These are phyloP conservation scores for Perdita meconis DNA, from an alignment of 2,888 invertebrate species.

Conservation along the genomic window DNA sequence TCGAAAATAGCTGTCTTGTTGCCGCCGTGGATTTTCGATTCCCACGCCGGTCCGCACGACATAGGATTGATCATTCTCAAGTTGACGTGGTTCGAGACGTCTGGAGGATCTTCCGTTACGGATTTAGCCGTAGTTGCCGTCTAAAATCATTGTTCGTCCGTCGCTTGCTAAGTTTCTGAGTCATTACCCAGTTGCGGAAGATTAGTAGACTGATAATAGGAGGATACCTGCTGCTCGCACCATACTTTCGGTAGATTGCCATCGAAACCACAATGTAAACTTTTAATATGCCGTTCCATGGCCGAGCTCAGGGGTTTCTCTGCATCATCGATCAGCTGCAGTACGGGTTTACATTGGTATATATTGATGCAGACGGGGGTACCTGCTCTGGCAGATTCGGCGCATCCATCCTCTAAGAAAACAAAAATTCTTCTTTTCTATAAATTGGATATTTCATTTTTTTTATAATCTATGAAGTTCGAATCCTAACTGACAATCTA, in stretches of 20 bases:
- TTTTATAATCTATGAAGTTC: too few relatives aligned
- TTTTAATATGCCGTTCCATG: constrained; percentile 79
- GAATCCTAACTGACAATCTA: too few relatives aligned
- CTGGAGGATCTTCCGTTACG: too few relatives aligned
- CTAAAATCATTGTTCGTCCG: neutral
- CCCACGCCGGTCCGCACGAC: constrained; percentile 86
- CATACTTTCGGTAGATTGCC: constrained; percentile 84
- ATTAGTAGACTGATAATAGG: neutral
- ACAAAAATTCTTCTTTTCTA: too few relatives aligned
- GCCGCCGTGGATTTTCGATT: constrained; percentile 87
- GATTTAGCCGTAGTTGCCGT: too few relatives aligned
- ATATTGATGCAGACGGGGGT: too few relatives aligned
- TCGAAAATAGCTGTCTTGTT: constrained; percentile 87
- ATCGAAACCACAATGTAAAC: constrained; percentile 84
- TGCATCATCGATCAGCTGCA: too few relatives aligned
- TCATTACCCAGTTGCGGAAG: neutral
- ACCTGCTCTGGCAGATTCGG: too few relatives aligned
- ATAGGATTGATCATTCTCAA: constrained; percentile 79
- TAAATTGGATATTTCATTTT: too few relatives aligned
- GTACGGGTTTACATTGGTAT: too few relatives aligned
- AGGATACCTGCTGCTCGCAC: constrained; percentile 73
- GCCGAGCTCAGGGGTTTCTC: too few relatives aligned
- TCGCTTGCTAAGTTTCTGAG: neutral
- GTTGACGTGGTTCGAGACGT: constrained; percentile 83
- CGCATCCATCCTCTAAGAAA: too few relatives aligned